Conservation (phyloP, 2,797 vertebrate species). For the Phataginus tricuspis region DNA sequence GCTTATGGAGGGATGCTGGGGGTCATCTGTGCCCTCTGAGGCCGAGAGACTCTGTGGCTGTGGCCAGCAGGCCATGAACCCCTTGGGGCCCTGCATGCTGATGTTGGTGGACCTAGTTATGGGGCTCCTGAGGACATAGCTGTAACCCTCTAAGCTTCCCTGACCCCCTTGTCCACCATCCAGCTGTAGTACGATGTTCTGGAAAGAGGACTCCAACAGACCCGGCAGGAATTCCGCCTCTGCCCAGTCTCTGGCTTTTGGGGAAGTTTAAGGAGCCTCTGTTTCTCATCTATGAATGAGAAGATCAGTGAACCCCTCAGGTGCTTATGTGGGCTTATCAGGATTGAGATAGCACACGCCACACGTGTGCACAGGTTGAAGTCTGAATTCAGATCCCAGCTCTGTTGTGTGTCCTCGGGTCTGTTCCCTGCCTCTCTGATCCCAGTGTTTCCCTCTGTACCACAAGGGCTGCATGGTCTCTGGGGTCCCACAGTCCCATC, state of each 20-base stretch:
- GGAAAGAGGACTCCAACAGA: not conserved
- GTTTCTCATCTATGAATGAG: not conserved
- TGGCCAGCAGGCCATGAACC: not conserved
- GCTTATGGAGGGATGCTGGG: not conserved
- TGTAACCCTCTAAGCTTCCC: fast-evolving
- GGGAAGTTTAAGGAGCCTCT: not conserved
- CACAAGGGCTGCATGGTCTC: not conserved
- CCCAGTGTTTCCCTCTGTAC: not conserved
- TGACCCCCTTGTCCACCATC: not conserved
- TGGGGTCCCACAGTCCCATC: not conserved
- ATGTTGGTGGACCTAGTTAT: not conserved
- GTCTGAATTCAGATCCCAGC: not conserved
- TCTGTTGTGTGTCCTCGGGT: not conserved
- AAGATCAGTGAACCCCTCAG: not conserved
- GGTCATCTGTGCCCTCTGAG: not conserved
- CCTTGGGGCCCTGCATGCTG: not conserved
- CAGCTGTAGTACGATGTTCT: not conserved
- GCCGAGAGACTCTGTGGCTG: not conserved
- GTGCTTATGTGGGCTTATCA: not conserved
- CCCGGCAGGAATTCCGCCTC: not conserved
- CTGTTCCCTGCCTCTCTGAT: not conserved
- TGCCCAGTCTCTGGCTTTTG: not conserved
- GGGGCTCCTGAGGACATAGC: not conserved
- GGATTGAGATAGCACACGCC: not conserved
- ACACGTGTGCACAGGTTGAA: fast-evolving